phyloP scores from a whole-genome alignment of 2,888 invertebrate genomes.

The Rhingia campestris region DNA sequence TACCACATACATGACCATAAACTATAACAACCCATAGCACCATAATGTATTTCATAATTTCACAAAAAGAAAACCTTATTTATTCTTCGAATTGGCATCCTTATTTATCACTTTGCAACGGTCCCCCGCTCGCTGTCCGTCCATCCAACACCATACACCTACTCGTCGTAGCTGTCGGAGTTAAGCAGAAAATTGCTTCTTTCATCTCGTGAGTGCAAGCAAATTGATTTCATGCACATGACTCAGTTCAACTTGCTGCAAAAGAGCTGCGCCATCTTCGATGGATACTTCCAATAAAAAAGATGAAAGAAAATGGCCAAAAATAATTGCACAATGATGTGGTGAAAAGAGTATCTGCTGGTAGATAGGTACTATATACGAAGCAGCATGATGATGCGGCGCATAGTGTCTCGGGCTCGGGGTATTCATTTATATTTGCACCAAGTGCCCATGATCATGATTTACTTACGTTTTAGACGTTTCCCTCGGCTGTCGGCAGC shows the following conservation, averaged over 20 bases:
- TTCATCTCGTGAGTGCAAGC: slow-evolving; percentile 57
- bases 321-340: slow-evolving; percentile 61
- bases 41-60: slow-evolving; percentile 64
- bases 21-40: slow-evolving; percentile 31
- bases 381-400: slow-evolving; percentile 13
- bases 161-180: background rate
- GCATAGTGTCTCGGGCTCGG: slow-evolving; percentile 10
- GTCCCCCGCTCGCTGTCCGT: slow-evolving; percentile 4
- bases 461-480: slow-evolving; percentile 32
- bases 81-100: slow-evolving; percentile 70
- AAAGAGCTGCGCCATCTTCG: slow-evolving; percentile 33
- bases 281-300: slow-evolving; percentile 18
- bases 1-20: slow-evolving; percentile 42
- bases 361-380: background rate
- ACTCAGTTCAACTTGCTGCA: slow-evolving; percentile 25
- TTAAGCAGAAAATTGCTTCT: slow-evolving; percentile 49
- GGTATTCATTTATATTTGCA: slow-evolving; percentile 59
- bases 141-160: background rate
- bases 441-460: slow-evolving; percentile 55
- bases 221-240: slow-evolving; percentile 67
- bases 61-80: slow-evolving; percentile 54
- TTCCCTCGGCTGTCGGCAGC: slow-evolving; percentile 26
- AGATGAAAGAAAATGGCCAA: slow-evolving; percentile 44
- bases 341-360: slow-evolving; percentile 33
- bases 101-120: slow-evolving; percentile 65